These are phyloP conservation scores for Cebus imitator DNA, from an alignment of 2,113 vertebrate genomes.

Conservation along the genomic window DNA sequence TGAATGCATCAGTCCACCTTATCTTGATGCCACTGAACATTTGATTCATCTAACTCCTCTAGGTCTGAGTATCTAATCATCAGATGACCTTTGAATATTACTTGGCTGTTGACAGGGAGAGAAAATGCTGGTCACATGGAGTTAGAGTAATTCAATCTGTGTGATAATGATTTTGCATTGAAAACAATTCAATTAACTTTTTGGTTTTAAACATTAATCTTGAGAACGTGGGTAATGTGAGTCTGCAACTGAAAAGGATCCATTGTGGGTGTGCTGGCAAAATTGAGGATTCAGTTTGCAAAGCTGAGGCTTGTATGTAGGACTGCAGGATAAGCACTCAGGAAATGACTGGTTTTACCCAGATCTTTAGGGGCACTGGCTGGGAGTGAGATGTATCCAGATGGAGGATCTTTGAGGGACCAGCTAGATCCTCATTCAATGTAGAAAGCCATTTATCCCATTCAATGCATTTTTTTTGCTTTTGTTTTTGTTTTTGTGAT, in stretches of 20 bases:
- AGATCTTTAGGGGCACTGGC: accelerated
- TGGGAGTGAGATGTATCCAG: too few relatives aligned
- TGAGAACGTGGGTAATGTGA: background rate
- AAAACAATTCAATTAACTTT: background rate
- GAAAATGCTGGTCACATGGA: background rate
- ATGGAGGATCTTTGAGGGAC: background rate
- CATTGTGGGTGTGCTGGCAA: background rate
- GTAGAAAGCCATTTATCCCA: background rate
- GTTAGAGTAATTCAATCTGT: background rate
- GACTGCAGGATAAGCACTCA: background rate
- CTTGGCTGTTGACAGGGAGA: background rate
- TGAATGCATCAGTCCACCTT: background rate
- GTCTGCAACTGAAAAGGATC: background rate
- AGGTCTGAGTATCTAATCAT: background rate
- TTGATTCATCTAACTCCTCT: background rate
- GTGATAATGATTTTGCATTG: background rate
- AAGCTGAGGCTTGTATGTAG: background rate
- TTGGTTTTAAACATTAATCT: background rate
- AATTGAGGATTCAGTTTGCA: background rate
- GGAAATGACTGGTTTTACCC: background rate
- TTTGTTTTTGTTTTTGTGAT: too few relatives aligned
- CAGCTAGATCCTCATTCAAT: background rate
- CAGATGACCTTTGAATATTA: background rate
- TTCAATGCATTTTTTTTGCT: too few relatives aligned
- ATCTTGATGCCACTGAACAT: background rate